These are phyloP conservation scores for Brenthis ino DNA, from an alignment of 2,888 invertebrate species.

Conservation along the genomic window DNA sequence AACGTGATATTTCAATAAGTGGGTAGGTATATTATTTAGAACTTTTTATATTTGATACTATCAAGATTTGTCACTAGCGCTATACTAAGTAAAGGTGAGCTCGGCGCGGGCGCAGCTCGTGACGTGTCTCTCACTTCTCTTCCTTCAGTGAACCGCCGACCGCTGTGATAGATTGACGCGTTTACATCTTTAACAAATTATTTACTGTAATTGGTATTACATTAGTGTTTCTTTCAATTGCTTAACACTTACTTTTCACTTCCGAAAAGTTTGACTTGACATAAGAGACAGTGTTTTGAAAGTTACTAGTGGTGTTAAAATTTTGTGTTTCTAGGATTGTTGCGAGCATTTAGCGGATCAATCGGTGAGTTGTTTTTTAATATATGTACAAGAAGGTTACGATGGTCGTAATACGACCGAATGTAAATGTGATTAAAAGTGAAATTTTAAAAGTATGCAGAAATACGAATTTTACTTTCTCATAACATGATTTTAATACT, in stretches of 20 bases:
- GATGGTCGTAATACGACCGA: background rate
- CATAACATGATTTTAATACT: background rate
- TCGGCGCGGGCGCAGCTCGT: constrained; percentile 73
- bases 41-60: constrained; percentile 45
- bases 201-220: constrained; percentile 57
- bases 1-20: too few relatives aligned
- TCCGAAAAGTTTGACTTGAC: constrained; percentile 53
- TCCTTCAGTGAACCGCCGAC: constrained; percentile 73
- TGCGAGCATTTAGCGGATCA: constrained; percentile 51
- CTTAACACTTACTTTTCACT: constrained; percentile 39
- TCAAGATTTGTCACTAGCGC: constrained; percentile 53
- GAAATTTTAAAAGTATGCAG: background rate
- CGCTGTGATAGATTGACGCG: constrained; percentile 54
- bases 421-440: background rate
- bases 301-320: constrained; percentile 59
- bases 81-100: constrained; percentile 74
- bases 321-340: constrained; percentile 68
- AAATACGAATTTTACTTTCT: constrained; percentile 5
- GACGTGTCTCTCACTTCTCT: constrained; percentile 72
- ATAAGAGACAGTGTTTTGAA: constrained; percentile 63
- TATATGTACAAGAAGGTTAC: background rate
- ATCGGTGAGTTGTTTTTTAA: constrained; percentile 39
- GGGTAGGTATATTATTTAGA: too few relatives aligned
- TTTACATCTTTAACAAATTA: constrained; percentile 41
- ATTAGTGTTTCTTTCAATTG: constrained; percentile 42